Conservation (phyloP, 1,140 invertebrate genomes). For the Drosophila guanche region DNA sequence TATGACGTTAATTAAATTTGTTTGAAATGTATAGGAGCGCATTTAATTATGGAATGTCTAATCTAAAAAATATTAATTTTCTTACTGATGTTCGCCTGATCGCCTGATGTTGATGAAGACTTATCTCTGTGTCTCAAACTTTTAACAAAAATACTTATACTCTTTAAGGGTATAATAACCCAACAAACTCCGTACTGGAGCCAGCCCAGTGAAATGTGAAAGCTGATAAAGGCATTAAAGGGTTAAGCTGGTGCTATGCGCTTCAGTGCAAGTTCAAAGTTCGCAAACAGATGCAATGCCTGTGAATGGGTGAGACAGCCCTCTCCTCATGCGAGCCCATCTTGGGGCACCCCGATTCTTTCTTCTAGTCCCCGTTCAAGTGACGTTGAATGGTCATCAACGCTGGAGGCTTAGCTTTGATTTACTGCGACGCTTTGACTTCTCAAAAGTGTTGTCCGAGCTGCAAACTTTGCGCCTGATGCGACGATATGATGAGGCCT, state of each 20-base stretch:
- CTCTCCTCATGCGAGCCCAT: not conserved
- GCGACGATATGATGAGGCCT: slow-evolving; percentile 37
- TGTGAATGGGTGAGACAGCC: no score
- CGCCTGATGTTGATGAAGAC: no score
- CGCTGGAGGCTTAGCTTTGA: slow-evolving; percentile 72
- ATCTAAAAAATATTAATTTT: no score
- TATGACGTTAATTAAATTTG: no score
- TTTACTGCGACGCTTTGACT: slow-evolving; percentile 65
- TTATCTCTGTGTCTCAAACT: no score
- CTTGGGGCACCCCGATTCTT: not conserved
- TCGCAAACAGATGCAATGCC: slow-evolving; percentile 42
- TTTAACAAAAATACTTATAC: no score
- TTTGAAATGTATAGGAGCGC: no score
- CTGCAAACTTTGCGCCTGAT: slow-evolving; percentile 62
- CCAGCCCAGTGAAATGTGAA: slow-evolving; percentile 72
- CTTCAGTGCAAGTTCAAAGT: slow-evolving; percentile 70
- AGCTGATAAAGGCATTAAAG: slow-evolving; percentile 74
- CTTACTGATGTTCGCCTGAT: no score
- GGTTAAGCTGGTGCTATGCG: slow-evolving; percentile 57
- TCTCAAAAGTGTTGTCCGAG: slow-evolving; percentile 50
- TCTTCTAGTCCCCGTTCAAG: slow-evolving; percentile 19
- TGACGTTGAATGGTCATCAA: slow-evolving; percentile 71
- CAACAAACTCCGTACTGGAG: slow-evolving; percentile 35
- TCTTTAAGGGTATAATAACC: slow-evolving; percentile 19
- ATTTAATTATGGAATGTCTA: no score